Evolutionary conservation across 2,113 vertebrate species (phyloP).

Genomic region (Xiphorhynchus elegans): DNA sequence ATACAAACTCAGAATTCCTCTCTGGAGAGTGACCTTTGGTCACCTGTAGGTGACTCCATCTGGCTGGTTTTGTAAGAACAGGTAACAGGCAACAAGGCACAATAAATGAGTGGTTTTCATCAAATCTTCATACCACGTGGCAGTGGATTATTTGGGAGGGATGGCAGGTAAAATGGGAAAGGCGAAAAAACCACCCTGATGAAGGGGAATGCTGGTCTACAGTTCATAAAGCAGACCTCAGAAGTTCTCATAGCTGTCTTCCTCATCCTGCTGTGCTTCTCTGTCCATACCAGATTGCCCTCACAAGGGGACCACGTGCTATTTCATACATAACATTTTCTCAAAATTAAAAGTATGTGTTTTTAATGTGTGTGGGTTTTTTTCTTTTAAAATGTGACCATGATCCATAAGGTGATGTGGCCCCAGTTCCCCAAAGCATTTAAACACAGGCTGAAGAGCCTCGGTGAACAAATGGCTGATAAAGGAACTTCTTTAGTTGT

Average conservation of each 20-base stretch:
- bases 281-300: neutral
- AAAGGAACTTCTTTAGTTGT: neutral
- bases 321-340: neutral
- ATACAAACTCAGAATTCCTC: neutral
- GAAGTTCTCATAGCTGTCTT: neutral
- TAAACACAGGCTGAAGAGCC: neutral
- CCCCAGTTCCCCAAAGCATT: neutral
- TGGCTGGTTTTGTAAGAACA: neutral
- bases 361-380: neutral
- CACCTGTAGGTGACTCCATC: neutral
- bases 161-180: neutral
- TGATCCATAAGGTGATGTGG: neutral
- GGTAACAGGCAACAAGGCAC: neutral
- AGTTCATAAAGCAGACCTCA: neutral
- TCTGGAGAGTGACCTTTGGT: neutral
- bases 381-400: accelerated
- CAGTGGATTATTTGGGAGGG: neutral
- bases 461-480: neutral
- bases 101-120: neutral
- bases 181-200: neutral
- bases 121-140: neutral
- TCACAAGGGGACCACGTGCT: neutral
- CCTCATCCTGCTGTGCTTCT: neutral
- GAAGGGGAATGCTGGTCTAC: neutral
- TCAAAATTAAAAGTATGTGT: neutral